Percentiles rank a stretch among this genome's conserved stretches.
phyloP scores from a whole-genome alignment of 2,888 invertebrate species.

The Pollenia amentaria region DNA sequence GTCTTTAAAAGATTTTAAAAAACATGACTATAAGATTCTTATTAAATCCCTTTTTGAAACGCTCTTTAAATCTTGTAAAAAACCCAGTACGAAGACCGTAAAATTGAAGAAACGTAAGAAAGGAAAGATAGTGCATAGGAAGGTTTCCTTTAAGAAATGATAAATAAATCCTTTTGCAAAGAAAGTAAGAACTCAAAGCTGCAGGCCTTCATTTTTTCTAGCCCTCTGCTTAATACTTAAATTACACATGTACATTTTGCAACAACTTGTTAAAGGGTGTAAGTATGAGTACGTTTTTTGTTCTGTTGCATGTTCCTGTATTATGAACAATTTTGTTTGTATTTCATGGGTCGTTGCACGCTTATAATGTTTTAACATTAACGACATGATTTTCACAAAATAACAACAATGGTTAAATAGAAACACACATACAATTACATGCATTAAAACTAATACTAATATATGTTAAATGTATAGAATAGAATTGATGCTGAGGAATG shows the following conservation, averaged over 20 bases:
- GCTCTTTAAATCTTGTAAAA: too few species aligned
- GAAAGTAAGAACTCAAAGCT: too few species aligned
- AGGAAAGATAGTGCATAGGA: too few species aligned
- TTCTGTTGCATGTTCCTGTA: slow-evolving; percentile 26
- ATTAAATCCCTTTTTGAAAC: too few species aligned
- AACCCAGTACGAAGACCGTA: too few species aligned
- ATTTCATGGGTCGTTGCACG: slow-evolving; percentile 71
- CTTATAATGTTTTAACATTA: slow-evolving; percentile 61
- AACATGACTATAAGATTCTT: too few species aligned
- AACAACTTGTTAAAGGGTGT: slow-evolving; percentile 36
- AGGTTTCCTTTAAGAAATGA: too few species aligned
- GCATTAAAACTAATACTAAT: background rate
- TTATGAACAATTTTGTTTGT: slow-evolving; percentile 58
- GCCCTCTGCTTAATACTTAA: slow-evolving; percentile 21
- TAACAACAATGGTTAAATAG: slow-evolving; percentile 42
- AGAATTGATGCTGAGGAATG: slow-evolving; percentile 10
- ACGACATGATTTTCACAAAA: slow-evolving; percentile 65
- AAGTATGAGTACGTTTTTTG: background rate
- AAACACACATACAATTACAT: background rate
- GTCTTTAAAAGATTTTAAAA: too few species aligned
- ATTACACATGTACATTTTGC: slow-evolving; percentile 34
- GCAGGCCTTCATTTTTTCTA: too few species aligned
- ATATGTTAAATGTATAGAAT: slow-evolving; percentile 15
- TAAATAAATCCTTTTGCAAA: too few species aligned
- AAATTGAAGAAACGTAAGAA: too few species aligned